Conservation (phyloP, 2,113 vertebrate genomes). For the Cariama cristata region DNA sequence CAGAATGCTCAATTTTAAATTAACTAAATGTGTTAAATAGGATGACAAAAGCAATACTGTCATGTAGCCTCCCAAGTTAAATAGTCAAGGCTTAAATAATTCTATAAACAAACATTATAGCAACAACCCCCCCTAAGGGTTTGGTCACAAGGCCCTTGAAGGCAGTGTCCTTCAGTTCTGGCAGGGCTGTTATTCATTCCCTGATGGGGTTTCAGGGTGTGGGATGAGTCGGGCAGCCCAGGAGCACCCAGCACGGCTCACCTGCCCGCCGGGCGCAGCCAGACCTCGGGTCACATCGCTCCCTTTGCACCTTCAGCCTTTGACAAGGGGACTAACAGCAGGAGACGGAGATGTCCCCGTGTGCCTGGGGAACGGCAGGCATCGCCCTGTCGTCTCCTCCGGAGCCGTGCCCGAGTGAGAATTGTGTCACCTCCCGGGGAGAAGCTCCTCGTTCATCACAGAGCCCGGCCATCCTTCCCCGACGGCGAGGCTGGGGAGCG, state of each 20-base stretch:
- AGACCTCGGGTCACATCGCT: no score
- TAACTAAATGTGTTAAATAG: background rate
- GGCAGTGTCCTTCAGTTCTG: no score
- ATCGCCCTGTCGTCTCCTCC: background rate
- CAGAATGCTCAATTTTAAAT: background rate
- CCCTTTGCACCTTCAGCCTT: background rate
- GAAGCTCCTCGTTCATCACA: background rate
- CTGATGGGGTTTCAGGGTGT: no score
- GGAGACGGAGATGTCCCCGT: background rate
- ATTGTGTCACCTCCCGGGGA: background rate
- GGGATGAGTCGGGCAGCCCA: no score
- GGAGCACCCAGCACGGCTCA: no score
- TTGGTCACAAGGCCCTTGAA: background rate
- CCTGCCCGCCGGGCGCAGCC: no score
- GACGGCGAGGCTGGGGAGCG: background rate
- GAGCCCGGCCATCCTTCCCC: background rate
- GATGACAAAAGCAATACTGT: no score
- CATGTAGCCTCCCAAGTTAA: background rate
- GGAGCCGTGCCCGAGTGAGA: background rate
- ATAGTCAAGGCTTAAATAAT: background rate
- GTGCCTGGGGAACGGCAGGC: background rate
- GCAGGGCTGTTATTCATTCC: no score
- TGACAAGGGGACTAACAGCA: background rate
- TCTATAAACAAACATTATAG: background rate
- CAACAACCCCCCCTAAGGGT: background rate